Evolutionary conservation across 2,888 invertebrate species (phyloP).

Genomic region (Ceratothoa steindachneri): DNA sequence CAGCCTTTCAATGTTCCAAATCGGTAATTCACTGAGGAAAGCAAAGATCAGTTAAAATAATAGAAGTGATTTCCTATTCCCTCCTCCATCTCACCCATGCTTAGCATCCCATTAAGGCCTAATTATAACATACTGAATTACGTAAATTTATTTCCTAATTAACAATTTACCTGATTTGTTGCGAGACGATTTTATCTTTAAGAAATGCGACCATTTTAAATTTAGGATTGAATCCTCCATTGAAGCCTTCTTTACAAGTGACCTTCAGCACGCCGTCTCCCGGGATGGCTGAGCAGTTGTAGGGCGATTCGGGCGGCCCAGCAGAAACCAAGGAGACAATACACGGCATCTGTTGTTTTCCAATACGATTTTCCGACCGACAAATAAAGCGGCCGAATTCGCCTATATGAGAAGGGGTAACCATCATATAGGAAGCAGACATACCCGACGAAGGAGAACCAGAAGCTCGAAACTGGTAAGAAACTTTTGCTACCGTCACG

Average conservation of each 20-base stretch:
- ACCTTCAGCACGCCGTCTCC: constrained; percentile 12
- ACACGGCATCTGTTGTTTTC: background rate
- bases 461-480: background rate
- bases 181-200: constrained; percentile 11
- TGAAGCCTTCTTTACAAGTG: constrained; percentile 14
- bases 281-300: constrained; percentile 11
- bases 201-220: constrained; percentile 14
- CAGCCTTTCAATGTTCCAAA: background rate
- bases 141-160: background rate
- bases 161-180: constrained; percentile 14
- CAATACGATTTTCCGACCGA: background rate
- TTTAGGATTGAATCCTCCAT: constrained; percentile 12
- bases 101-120: too few species aligned
- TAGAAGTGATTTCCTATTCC: too few species aligned
- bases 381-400: background rate
- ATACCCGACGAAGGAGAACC: background rate
- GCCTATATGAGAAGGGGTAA: constrained; percentile 3
- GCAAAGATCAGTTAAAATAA: too few species aligned
- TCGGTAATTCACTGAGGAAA: background rate
- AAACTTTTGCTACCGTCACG: background rate
- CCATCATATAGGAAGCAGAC: background rate
- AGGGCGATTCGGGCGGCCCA: constrained; percentile 19
- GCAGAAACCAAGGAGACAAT: background rate
- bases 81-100: too few species aligned
- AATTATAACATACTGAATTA: background rate